Evolutionary conservation across 35 echinoderm and acorn worm genomes (phyloP), one percentile per base, ranked within the genome.

Genomic region (Hemicentrotus pulcherrimus): DNA sequence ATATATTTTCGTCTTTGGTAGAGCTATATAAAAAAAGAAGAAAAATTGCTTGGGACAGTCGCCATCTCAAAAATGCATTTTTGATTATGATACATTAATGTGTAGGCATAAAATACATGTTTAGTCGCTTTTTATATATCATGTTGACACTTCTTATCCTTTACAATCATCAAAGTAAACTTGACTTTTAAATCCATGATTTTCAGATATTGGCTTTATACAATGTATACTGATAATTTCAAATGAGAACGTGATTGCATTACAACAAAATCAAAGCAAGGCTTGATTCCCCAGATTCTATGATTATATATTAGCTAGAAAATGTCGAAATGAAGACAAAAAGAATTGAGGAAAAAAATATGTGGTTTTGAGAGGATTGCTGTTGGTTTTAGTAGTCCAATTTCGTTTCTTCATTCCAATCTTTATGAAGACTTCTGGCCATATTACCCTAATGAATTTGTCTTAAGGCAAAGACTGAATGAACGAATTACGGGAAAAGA

Each of bases 381-480:
- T 78, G 19, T n/a, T 78, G 28, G 65, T 78, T 78, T 78, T 78
- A 28, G 65, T 78, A 78, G 65, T 78, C 65, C 65, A 78, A 78
- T 78, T 78, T 78, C 65, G 65, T 78, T 78, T 28, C 24, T 78
- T 78, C 65, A 2, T 78, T 78, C 65, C 19, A 78, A 18, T 78
- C 65, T n/a, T 78, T 22, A 78, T 78, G 6, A 2, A 78, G 65
- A 78, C 88, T 90, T 33, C 88, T 47, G 88, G 88, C 88, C 46
- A 46, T 33, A 90, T 90, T 90, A 90, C 32, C 88, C 88, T 90
- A 90, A 90, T 90, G 88, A 90, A 90, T 90, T 90, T 90, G 88
- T 90, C 88, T 90, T 47, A 90, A 47, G 88, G 88, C 88, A 47
- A 90, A 90, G 88, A 46, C 32, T 16, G 88, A 90, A 86, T 30